phyloP scores from a whole-genome alignment of 30 jellyfish, hydroid and myxozoan genomes.

The Aurelia aurita complex sp. Pacific region DNA sequence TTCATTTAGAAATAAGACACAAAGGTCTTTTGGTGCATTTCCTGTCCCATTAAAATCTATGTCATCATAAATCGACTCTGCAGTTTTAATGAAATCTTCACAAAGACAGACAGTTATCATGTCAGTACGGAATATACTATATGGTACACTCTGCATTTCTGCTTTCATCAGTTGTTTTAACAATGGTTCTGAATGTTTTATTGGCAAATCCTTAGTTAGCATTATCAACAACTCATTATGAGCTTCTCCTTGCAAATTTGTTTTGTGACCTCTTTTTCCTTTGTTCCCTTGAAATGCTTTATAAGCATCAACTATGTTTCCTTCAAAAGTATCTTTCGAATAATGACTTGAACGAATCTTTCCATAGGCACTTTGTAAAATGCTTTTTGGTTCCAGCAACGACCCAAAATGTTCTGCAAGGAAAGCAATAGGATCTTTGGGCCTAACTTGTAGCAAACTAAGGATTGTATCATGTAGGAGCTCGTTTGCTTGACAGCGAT shows the following conservation, averaged over 20 bases:
- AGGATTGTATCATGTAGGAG: constrained; percentile 49
- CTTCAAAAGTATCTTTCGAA: constrained; percentile 40
- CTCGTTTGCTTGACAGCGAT: constrained; percentile 36
- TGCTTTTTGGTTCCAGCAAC: constrained; percentile 48
- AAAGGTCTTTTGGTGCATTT: constrained; percentile 45
- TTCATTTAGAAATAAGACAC: constrained; percentile 26
- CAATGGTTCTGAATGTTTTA: constrained; percentile 29
- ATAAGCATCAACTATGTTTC: constrained; percentile 65
- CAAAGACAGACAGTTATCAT: constrained; percentile 29
- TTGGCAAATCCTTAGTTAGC: constrained; percentile 39
- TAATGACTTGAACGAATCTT: constrained; percentile 35
- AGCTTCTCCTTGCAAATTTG: constrained; percentile 37
- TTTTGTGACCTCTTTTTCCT: background rate
- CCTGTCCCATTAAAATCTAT: constrained; percentile 56
- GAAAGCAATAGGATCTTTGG: constrained; percentile 78
- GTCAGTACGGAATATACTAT: constrained; percentile 32
- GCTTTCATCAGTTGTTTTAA: constrained; percentile 38
- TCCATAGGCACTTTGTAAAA: constrained; percentile 52
- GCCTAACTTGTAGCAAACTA: constrained; percentile 61
- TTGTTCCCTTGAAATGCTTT: constrained; percentile 14
- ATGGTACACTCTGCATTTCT: constrained; percentile 53
- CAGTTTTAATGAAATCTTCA: constrained; percentile 39
- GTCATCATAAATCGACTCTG: constrained; percentile 44
- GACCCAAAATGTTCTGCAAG: constrained; percentile 66
- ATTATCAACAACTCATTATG: constrained; percentile 46